These are phyloP conservation scores for Upupa epops DNA, from an alignment of 2,113 vertebrate species.

Conservation along the genomic window DNA sequence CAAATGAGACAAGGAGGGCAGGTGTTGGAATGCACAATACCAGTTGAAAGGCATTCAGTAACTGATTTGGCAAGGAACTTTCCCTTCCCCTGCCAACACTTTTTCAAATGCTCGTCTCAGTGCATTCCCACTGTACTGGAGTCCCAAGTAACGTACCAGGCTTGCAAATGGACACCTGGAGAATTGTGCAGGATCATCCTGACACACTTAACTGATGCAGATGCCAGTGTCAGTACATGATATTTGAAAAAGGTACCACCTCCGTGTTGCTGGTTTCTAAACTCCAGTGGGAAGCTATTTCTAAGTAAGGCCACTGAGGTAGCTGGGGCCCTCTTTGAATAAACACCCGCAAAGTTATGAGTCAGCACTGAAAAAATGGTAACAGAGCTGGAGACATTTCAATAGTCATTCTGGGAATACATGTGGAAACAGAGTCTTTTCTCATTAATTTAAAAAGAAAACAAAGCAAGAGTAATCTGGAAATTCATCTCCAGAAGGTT, in stretches of 20 bases:
- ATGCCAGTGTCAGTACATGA: background rate
- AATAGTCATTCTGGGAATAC: background rate
- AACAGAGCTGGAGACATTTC: background rate
- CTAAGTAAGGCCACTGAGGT: background rate
- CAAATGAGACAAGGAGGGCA: background rate
- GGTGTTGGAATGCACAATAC: background rate
- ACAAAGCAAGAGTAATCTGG: background rate
- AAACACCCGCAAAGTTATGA: background rate
- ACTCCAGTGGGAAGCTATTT: background rate
- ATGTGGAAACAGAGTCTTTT: background rate
- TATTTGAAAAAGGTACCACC: background rate
- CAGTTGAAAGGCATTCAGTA: background rate
- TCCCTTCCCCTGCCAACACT: background rate
- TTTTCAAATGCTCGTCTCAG: background rate
- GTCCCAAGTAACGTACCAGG: background rate
- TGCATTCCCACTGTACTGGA: rapidly evolving
- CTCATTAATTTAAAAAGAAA: background rate
- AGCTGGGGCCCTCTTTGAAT: background rate
- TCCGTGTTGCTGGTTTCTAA: background rate
- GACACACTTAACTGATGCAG: background rate
- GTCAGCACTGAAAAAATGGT: background rate
- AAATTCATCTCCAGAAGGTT: background rate
- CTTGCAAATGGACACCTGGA: background rate
- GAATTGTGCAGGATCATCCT: rapidly evolving
- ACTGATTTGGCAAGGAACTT: background rate